Conservation (phyloP, 1,140 invertebrate species). For the Artemia franciscana region DNA sequence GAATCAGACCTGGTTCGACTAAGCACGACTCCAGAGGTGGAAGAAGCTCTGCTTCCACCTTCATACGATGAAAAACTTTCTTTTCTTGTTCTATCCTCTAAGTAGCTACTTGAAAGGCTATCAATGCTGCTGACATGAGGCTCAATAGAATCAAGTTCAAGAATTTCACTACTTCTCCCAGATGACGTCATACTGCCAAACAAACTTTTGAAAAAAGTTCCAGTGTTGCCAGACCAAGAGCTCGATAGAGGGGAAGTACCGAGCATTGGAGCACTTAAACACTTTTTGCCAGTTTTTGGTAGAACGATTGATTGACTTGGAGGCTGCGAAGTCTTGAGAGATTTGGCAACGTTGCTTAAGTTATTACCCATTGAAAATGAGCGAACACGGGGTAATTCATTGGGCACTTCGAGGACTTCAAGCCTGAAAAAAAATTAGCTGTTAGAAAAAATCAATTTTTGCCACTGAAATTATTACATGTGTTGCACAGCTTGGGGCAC, state of each 20-base stretch:
- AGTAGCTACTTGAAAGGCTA: background rate
- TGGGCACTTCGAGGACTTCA: constrained; percentile 21
- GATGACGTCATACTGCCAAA: background rate
- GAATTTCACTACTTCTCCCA: constrained; percentile 2
- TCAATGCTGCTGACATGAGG: constrained; percentile 3
- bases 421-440: constrained; percentile 17
- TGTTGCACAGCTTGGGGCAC: too few species aligned
- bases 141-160: constrained; percentile 16
- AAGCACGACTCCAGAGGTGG: background rate
- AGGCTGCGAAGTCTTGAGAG: background rate
- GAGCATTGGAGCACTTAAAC: constrained; percentile 29
- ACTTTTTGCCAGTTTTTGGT: constrained; percentile 22
- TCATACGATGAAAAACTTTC: background rate
- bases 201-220: constrained; percentile 3
- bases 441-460: constrained; percentile 16
- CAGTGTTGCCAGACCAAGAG: constrained; percentile 10
- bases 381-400: constrained; percentile 25
- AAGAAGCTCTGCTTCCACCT: background rate
- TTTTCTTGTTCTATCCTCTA: background rate
- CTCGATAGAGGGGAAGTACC: constrained; percentile 9
- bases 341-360: constrained; percentile 3
- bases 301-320: background rate
- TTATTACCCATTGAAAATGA: constrained; percentile 41
- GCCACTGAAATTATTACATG: constrained; percentile 5
- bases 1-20: constrained; percentile 1